phyloP scores from a whole-genome alignment of 30 jellyfish, hydroid and myxozoan species.

The Cassiopea andromeda region DNA sequence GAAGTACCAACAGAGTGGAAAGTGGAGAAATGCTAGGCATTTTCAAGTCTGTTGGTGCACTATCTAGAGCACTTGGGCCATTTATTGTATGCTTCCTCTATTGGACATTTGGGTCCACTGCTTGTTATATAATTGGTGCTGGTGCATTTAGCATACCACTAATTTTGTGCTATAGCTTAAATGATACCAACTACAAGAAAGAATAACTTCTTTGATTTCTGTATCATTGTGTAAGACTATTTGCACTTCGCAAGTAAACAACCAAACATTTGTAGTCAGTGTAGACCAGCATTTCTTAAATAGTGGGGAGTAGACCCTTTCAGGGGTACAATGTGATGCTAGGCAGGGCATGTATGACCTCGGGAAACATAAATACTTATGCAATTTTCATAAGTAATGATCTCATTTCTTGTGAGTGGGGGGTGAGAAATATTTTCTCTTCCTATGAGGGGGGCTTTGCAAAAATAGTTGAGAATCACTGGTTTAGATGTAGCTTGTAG shows the following conservation, averaged over 20 bases:
- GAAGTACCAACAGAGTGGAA: constrained; percentile 51
- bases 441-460: too few species aligned
- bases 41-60: constrained; percentile 96
- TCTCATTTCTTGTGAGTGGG: too few species aligned
- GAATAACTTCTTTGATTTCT: background rate
- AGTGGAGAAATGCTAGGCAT: constrained; percentile 97
- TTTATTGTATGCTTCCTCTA: constrained; percentile 68
- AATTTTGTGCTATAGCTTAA: constrained; percentile 12
- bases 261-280: too few species aligned
- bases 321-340: too few species aligned
- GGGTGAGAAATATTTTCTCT: too few species aligned
- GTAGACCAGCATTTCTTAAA: too few species aligned
- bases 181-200: background rate
- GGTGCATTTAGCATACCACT: constrained; percentile 77
- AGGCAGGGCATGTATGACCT: too few species aligned
- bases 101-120: constrained; percentile 94
- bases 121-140: constrained; percentile 90
- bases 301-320: too few species aligned
- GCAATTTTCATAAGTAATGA: too few species aligned
- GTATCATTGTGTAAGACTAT: background rate
- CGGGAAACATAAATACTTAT: too few species aligned
- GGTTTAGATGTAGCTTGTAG: too few species aligned
- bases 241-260: background rate
- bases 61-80: constrained; percentile 99
- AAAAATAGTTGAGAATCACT: too few species aligned